A percentile compares a stretch with the other conserved stretches of the same genome.
Evolutionary conservation across 1,140 invertebrate genomes (phyloP).

Genomic region (Philotrypesis tridentata): DNA sequence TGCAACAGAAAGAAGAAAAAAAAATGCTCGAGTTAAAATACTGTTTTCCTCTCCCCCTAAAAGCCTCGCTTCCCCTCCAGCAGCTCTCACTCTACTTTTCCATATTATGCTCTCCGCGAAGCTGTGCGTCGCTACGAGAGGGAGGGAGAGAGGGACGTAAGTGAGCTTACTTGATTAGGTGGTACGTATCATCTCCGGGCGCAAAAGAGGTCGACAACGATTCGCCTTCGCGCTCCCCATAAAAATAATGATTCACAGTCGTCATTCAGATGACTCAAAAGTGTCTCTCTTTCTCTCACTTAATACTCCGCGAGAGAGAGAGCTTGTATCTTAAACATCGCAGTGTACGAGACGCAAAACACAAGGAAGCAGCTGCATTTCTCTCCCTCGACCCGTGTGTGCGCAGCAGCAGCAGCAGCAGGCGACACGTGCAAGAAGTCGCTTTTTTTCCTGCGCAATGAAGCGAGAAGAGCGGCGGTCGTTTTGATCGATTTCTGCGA

Average conservation of each 20-base stretch:
- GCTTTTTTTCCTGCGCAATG: constrained; percentile 9
- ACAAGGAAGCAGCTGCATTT: background rate
- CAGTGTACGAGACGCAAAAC: background rate
- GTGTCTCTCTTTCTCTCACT: no score
- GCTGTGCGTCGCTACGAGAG: background rate
- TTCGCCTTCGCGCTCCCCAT: background rate
- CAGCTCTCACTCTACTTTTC: background rate
- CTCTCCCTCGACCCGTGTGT: background rate
- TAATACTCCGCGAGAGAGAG: no score
- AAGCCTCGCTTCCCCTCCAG: background rate
- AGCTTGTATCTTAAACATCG: no score
- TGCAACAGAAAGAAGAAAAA: constrained; percentile 20
- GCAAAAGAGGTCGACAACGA: background rate
- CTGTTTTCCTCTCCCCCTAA: background rate
- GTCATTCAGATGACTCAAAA: background rate
- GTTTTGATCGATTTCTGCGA: constrained; percentile 30
- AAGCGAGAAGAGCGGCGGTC: constrained; percentile 22
- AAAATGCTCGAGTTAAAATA: background rate
- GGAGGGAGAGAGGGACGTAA: no score
- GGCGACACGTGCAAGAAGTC: constrained; percentile 40
- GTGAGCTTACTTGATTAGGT: background rate
- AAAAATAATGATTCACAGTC: background rate
- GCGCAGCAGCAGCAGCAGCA: no score
- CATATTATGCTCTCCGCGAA: background rate
- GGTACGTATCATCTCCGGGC: no score